phyloP scores from a whole-genome alignment of 2,888 invertebrate species.

The Leucoma salicis region DNA sequence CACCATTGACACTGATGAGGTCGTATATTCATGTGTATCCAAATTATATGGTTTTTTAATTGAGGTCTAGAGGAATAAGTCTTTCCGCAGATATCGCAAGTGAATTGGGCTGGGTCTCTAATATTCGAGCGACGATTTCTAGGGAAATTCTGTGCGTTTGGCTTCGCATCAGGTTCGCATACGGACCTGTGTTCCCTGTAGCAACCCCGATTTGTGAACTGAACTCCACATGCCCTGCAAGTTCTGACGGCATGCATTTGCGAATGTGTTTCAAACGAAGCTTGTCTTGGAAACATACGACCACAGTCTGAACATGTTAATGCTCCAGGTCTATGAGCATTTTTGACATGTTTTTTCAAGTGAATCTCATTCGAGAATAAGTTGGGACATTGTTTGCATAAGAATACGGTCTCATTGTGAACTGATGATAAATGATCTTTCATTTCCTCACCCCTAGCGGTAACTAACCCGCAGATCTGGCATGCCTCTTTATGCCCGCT shows the following conservation, averaged over 20 bases:
- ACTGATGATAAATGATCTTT: conserved; percentile 46
- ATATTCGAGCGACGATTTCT: conserved; percentile 57
- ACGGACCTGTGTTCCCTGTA: conserved; percentile 63
- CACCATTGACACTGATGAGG: conserved; percentile 79
- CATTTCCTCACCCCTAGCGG: conserved; percentile 51
- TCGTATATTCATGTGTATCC: conserved; percentile 73
- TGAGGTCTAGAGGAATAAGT: conserved; percentile 63
- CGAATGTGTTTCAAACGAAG: conserved; percentile 56
- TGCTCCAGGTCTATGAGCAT: conserved; percentile 49
- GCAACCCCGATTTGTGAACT: conserved; percentile 66
- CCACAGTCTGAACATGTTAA: conserved; percentile 64
- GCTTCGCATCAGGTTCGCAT: conserved; percentile 69
- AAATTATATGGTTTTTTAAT: conserved; percentile 70
- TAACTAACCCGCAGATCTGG: conserved; percentile 50
- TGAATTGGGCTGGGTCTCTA: conserved; percentile 64
- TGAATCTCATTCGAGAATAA: conserved; percentile 43
- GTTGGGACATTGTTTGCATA: conserved; percentile 59
- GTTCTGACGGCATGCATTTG: conserved; percentile 70
- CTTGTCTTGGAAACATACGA: conserved; percentile 49
- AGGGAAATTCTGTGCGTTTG: conserved; percentile 46
- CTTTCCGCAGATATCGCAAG: conserved; percentile 67
- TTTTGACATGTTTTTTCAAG: conserved; percentile 45
- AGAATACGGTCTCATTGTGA: conserved; percentile 42
- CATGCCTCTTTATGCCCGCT: conserved; percentile 69
- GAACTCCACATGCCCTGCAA: conserved; percentile 58